phyloP scores from a whole-genome alignment of 2,888 invertebrate species.

The Eristalis arbustorum region DNA sequence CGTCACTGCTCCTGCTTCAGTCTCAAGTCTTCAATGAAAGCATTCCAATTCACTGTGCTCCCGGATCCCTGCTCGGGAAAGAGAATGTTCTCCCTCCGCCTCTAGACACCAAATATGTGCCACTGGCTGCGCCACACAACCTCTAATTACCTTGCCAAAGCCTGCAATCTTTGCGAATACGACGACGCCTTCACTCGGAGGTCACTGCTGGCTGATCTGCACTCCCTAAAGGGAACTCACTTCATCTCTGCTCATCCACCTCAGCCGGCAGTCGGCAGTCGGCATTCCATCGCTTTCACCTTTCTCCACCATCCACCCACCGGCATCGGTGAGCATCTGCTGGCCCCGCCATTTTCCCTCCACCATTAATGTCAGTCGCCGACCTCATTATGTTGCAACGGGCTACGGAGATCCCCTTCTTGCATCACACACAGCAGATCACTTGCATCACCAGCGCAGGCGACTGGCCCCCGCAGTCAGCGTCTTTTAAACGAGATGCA shows the following conservation, averaged over 20 bases:
- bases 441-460: not conserved
- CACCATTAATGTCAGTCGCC: not conserved
- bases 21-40: no score
- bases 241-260: not conserved
- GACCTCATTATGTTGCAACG: not conserved
- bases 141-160: no score
- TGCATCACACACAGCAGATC: not conserved
- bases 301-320: not conserved
- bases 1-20: no score
- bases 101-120: no score
- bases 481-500: constrained; percentile 62
- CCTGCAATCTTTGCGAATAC: no score
- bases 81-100: no score
- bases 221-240: not conserved
- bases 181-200: no score
- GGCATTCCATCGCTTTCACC: not conserved
- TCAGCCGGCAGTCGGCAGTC: not conserved
- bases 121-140: no score
- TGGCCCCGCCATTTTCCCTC: not conserved
- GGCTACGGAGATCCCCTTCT: not conserved
- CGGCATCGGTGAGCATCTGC: not conserved
- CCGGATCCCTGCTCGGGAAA: no score
- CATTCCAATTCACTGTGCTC: no score
- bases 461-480: not conserved
- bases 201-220: no score